A percentile compares a stretch with the other conserved stretches of the same genome.
phyloP scores from a whole-genome alignment of 2,113 vertebrate genomes.

The Solea senegalensis region DNA sequence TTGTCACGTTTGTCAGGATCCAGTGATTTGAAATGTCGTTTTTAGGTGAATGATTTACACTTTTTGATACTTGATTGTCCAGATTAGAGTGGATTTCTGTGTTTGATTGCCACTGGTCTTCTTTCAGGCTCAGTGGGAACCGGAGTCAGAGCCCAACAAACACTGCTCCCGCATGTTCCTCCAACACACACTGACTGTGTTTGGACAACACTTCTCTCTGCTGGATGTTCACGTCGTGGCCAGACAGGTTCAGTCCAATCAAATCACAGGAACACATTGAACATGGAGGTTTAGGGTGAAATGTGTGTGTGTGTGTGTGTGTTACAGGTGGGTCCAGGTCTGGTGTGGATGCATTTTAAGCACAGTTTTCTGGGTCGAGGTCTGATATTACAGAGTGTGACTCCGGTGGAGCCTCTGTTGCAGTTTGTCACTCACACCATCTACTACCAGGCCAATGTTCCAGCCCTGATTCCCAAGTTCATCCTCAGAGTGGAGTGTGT shows the following conservation, averaged over 20 bases:
- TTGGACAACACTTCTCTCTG: constrained; percentile 75
- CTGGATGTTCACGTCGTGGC: constrained; percentile 81
- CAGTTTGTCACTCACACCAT: constrained; percentile 86
- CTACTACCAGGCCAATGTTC: constrained; percentile 83
- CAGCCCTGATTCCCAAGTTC: constrained; percentile 82
- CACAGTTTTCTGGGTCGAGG: constrained; percentile 82
- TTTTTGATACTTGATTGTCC: not conserved
- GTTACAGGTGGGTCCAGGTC: constrained; percentile 84
- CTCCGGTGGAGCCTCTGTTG: constrained; percentile 85
- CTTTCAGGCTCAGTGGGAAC: constrained; percentile 80
- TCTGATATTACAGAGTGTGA: constrained; percentile 84
- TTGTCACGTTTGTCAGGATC: no score
- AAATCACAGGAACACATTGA: no score
- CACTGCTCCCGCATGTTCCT: constrained; percentile 85
- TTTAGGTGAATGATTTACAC: no score
- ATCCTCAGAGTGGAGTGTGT: constrained; percentile 82
- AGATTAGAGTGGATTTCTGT: constrained; percentile 1
- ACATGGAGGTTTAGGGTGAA: no score
- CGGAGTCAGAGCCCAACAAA: constrained; percentile 76
- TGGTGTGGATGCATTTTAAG: constrained; percentile 83
- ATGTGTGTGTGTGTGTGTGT: not conserved
- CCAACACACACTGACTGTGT: constrained; percentile 77
- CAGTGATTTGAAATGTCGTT: no score
- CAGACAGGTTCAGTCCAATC: constrained; percentile 78
- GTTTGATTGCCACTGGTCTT: not conserved